Percentiles rank a stretch among this genome's conserved stretches.
Conservation (phyloP, 2,113 vertebrate species). For the Ictalurus punctatus region DNA sequence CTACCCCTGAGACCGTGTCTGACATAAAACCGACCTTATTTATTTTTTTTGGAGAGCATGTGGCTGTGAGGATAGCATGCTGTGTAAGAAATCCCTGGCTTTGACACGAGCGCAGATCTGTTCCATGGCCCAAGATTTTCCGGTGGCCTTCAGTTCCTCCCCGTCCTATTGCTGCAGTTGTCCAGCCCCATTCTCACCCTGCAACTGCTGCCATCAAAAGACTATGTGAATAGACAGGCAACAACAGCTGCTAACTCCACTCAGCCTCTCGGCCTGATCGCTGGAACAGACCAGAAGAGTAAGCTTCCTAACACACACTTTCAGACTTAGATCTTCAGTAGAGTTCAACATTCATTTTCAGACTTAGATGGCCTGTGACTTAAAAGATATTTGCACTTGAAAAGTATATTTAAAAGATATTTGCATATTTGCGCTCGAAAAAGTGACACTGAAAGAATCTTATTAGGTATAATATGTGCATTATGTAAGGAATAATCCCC, state of each 20-base stretch:
- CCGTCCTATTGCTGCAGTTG: constrained; percentile 57
- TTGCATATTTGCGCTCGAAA: neutral
- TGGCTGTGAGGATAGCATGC: constrained; percentile 60
- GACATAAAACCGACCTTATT: constrained; percentile 61
- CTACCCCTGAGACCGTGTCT: constrained; percentile 55
- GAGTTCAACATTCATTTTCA: neutral
- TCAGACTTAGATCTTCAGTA: neutral
- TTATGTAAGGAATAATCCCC: neutral
- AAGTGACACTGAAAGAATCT: neutral
- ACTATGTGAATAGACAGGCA: constrained; percentile 66
- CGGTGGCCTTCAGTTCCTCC: constrained; percentile 58
- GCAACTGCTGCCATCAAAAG: constrained; percentile 62
- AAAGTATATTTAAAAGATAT: neutral
- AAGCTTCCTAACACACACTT: neutral
- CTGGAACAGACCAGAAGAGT: neutral
- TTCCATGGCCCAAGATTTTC: constrained; percentile 63
- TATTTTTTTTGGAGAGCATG: constrained; percentile 58
- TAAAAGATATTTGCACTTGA: neutral
- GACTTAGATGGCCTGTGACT: too few species aligned
- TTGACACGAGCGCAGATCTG: constrained; percentile 65
- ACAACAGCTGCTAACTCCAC: constrained; percentile 64
- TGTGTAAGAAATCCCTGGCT: constrained; percentile 64
- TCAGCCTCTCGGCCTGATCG: constrained; percentile 13
- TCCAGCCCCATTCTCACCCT: constrained; percentile 62
- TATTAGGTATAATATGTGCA: neutral